Base-by-base conservation (phyloP, 2,888 invertebrate species). In the Lathronympha strigana region DNA sequence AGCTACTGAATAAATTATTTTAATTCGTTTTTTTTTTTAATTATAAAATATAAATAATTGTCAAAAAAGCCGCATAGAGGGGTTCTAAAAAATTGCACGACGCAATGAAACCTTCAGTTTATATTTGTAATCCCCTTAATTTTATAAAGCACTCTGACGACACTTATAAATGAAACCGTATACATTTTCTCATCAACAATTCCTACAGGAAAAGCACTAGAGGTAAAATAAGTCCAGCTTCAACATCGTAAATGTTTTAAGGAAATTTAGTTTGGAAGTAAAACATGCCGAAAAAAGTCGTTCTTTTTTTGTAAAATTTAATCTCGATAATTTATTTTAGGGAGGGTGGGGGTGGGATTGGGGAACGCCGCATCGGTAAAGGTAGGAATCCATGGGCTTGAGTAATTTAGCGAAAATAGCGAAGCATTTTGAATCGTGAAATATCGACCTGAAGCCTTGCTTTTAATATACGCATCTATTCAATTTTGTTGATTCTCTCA, bases 261-360 rank as follows among this genome's bases (percentile, higher is more conserved):
- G 40, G 19, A 45, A 45, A 58, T 58, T 58, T 9, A 47, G 13
- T 53, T 62, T 25, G 8, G 36, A 55, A 55, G 47, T 36, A 49
- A 63, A 54, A 63, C 54, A 38, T 63, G 54, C 23, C 45, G 36
- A 54, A 38, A 63, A 47, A 38, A 38, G 33, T 45, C 25, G 11
- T 50, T 60, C 15, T 61, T 67, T 80, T 31, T 76, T 80, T 77
- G 76, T 78, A 76, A 77, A 76, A 77, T 80, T 80, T 80, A 80
- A 81, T 80, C 77, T 75, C 76, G 73, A 79, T 81, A 80, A 82
- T 81, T 80, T 78, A 81, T 77, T 77, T 78, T 76, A 72, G 75
- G 73, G 73, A 80, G 75, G 73, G 75, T 77, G 74, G 76, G 74
- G 73, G 76, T 67, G 69, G 49, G 75, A 74, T 73, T 74, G 73